Percentiles rank a stretch among this genome's conserved stretches.
phyloP scores from a whole-genome alignment of 53 echinoderm and acorn worm genomes.

The Zoroaster sp. region DNA sequence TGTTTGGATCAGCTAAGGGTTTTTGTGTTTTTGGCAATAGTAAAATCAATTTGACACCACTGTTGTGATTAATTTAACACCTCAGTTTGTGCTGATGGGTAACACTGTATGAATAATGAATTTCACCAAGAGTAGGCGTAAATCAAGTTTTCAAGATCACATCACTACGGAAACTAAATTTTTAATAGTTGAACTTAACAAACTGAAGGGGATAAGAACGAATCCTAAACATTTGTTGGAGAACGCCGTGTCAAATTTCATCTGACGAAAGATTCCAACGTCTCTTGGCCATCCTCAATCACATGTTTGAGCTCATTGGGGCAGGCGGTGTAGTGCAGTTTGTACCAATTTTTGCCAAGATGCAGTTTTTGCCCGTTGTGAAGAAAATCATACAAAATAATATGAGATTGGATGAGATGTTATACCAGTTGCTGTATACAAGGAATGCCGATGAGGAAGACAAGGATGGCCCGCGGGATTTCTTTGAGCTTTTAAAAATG shows the following conservation, averaged over 20 bases:
- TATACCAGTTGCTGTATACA: neutral
- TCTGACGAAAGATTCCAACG: constrained; percentile 22
- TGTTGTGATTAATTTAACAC: too few relatives aligned
- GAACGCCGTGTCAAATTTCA: constrained; percentile 50
- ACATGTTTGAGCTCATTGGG: constrained; percentile 44
- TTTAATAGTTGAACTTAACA: constrained; percentile 17
- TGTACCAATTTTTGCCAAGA: constrained; percentile 44
- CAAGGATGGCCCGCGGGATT: constrained; percentile 19
- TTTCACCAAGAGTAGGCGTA: too few relatives aligned
- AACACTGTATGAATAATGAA: too few relatives aligned
- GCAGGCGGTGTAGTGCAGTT: constrained; percentile 43
- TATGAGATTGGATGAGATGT: constrained; percentile 18
- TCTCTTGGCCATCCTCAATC: constrained; percentile 5
- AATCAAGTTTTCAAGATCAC: constrained; percentile 41
- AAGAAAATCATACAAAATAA: constrained; percentile 7
- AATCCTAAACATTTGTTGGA: constrained; percentile 30
- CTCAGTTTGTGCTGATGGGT: too few relatives aligned
- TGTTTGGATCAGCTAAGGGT: too few relatives aligned
- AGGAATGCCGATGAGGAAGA: neutral
- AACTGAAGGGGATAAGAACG: neutral
- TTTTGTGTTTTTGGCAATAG: too few relatives aligned
- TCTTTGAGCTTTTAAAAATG: constrained; percentile 7
- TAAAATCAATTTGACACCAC: too few relatives aligned
- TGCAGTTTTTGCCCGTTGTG: constrained; percentile 16
- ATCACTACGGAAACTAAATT: constrained; percentile 36